A percentile compares a stretch with the other conserved stretches of the same genome.
Evolutionary conservation across 2,797 vertebrate species (phyloP).

Genomic region (Spheniscus humboldti): DNA sequence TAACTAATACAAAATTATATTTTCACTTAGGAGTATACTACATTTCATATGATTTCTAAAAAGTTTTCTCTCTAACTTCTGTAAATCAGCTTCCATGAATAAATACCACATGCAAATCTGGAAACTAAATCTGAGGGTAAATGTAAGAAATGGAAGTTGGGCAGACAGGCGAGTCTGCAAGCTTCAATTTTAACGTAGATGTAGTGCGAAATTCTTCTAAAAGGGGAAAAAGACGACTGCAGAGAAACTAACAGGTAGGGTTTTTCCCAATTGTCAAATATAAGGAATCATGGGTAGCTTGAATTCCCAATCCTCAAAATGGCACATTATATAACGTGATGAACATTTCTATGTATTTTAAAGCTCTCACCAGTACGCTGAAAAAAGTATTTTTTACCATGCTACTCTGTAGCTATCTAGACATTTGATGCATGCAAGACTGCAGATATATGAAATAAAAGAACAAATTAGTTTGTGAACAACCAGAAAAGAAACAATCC

Average conservation of each 20-base stretch:
- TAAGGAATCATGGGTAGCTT: not conserved
- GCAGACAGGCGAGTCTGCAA: conserved; percentile 13
- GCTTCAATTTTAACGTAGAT: conserved; percentile 23
- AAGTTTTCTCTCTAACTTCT: not conserved
- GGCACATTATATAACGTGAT: not conserved
- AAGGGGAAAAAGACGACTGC: conserved; percentile 46
- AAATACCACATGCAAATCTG: conserved; percentile 37
- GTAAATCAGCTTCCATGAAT: not conserved
- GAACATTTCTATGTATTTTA: not conserved
- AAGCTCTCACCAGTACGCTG: not conserved
- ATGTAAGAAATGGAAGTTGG: conserved; percentile 49
- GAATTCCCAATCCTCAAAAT: not conserved
- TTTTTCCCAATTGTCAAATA: not conserved
- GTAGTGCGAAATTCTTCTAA: conserved; percentile 37
- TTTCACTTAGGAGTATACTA: not conserved
- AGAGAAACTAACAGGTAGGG: not conserved
- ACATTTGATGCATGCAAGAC: not conserved
- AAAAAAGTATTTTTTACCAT: not conserved
- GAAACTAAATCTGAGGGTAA: conserved; percentile 48
- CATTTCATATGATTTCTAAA: not conserved
- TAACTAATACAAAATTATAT: not conserved
- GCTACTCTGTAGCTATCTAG: not conserved
- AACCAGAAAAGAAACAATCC: not conserved
- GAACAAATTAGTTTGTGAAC: not conserved
- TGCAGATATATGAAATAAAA: not conserved